Evolutionary conservation across 1,140 invertebrate species (phyloP).

Genomic region (Pararge aegeria): DNA sequence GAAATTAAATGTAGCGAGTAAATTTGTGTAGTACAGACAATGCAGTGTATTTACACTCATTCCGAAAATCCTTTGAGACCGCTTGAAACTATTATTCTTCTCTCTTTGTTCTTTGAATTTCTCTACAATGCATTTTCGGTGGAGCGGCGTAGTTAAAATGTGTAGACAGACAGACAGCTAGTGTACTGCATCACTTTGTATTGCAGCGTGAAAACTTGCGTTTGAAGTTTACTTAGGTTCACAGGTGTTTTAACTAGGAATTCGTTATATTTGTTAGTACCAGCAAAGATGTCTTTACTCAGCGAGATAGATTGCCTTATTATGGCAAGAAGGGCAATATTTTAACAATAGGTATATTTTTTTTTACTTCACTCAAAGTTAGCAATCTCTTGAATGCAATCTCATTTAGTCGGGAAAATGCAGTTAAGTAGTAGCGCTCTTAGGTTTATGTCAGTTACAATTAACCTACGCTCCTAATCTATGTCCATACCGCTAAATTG

Average conservation of each 20-base stretch:
- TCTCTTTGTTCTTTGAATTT: slow-evolving; percentile 13
- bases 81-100: slow-evolving; percentile 15
- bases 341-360: too few relatives aligned
- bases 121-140: slow-evolving; percentile 11
- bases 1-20: slow-evolving; percentile 9
- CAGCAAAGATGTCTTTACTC: too few relatives aligned
- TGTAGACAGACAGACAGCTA: slow-evolving; percentile 9
- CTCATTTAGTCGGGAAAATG: too few relatives aligned
- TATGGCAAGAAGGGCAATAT: too few relatives aligned
- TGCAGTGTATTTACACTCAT: slow-evolving; percentile 14
- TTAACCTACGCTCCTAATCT: too few relatives aligned
- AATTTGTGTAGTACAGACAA: slow-evolving; percentile 6
- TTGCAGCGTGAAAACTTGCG: neutral
- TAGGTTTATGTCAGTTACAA: too few relatives aligned
- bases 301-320: too few relatives aligned
- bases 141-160: slow-evolving; percentile 5
- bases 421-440: too few relatives aligned
- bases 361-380: too few relatives aligned
- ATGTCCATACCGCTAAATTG: too few relatives aligned
- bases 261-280: neutral
- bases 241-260: neutral
- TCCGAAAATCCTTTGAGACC: slow-evolving; percentile 14
- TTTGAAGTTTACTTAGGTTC: neutral
- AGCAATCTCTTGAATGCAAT: too few relatives aligned
- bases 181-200: slow-evolving; percentile 5